Evolutionary conservation across 2,797 vertebrate genomes (phyloP).

Genomic region (Pangasius krempfi): DNA sequence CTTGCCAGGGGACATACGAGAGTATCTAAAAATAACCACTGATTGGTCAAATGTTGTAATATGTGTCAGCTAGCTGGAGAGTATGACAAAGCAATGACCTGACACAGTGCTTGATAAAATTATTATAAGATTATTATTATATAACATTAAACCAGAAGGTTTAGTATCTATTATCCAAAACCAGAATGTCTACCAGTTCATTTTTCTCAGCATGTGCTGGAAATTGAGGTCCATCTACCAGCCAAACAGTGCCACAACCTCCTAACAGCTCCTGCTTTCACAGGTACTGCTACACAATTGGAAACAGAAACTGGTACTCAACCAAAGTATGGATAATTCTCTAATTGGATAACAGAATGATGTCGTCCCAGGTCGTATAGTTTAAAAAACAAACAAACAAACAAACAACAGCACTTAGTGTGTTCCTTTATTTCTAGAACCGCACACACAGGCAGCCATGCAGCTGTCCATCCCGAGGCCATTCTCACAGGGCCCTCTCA

Average conservation of each 20-base stretch:
- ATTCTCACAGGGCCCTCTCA: conserved; percentile 58
- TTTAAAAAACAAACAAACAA: not conserved
- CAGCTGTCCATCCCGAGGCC: conserved; percentile 54
- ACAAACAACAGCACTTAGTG: not conserved
- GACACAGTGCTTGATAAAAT: not conserved
- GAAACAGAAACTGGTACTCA: not conserved
- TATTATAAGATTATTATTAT: not conserved
- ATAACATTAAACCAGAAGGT: not conserved
- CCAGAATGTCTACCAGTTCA: not conserved
- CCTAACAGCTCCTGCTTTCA: not conserved
- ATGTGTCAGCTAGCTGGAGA: not conserved
- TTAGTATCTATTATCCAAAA: not conserved
- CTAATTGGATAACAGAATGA: not conserved
- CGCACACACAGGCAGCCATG: conserved; percentile 31
- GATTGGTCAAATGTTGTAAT: not conserved
- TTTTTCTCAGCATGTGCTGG: not conserved
- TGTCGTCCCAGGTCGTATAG: not conserved
- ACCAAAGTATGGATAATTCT: not conserved
- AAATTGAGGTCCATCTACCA: not conserved
- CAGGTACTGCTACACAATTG: not conserved
- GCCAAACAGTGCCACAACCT: too few species aligned
- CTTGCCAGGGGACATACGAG: not conserved
- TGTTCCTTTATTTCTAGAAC: conserved; percentile 4
- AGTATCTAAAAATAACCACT: not conserved
- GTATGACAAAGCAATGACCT: not conserved